phyloP scores from a whole-genome alignment of 1,140 invertebrate genomes.

The Drosophila novamexicana region DNA sequence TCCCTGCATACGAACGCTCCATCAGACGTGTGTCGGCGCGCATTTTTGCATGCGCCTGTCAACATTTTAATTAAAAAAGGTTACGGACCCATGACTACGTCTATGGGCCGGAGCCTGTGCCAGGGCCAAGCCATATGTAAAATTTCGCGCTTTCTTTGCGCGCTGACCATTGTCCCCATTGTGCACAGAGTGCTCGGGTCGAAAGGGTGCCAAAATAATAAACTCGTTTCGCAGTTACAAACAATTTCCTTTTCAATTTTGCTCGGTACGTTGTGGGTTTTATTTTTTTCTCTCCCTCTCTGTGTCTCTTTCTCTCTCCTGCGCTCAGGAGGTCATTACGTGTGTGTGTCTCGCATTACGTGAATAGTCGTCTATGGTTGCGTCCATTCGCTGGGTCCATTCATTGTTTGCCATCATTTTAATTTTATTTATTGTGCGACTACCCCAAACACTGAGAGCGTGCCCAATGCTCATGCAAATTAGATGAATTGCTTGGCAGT shows the following conservation, averaged over 20 bases:
- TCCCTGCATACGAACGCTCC: background rate
- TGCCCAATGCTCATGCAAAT: constrained; percentile 78
- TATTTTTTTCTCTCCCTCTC: constrained; percentile 29
- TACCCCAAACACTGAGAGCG: constrained; percentile 36
- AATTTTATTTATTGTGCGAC: constrained; percentile 84
- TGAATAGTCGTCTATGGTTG: constrained; percentile 64
- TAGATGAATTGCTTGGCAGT: constrained; percentile 84
- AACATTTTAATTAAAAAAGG: constrained; percentile 85
- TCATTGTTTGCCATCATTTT: constrained; percentile 84
- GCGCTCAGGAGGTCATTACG: constrained; percentile 70
- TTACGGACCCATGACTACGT: constrained; percentile 67
- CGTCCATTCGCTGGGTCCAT: constrained; percentile 43
- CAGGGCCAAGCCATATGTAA: constrained; percentile 65
- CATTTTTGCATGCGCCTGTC: constrained; percentile 83
- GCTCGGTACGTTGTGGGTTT: constrained; percentile 51
- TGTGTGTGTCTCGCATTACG: constrained; percentile 76
- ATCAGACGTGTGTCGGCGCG: constrained; percentile 35
- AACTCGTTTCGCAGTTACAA: constrained; percentile 84
- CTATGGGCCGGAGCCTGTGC: background rate
- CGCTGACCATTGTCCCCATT: constrained; percentile 40
- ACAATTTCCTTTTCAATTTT: constrained; percentile 84
- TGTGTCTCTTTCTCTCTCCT: constrained; percentile 2
- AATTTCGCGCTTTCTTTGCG: constrained; percentile 76
- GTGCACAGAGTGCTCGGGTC: constrained; percentile 13
- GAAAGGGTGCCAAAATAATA: constrained; percentile 84